phyloP scores from a whole-genome alignment of 2,888 invertebrate genomes.

The Anodontia alba region DNA sequence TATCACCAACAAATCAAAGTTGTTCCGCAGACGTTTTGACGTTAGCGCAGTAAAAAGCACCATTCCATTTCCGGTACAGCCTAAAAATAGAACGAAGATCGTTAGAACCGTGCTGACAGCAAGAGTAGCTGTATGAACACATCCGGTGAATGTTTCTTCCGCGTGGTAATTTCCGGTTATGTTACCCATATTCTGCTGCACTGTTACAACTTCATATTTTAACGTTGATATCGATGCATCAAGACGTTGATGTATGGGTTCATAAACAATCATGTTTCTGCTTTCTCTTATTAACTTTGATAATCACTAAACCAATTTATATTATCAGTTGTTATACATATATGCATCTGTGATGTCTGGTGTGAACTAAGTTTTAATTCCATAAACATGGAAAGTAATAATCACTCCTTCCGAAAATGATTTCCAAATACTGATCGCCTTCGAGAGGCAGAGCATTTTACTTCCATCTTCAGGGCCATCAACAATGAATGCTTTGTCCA shows the following conservation, averaged over 20 bases:
- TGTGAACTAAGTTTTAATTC: no score
- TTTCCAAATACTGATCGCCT: no score
- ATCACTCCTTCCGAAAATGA: no score
- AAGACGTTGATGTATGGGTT: neutral
- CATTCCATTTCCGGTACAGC: conserved; percentile 76
- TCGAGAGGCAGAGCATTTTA: no score
- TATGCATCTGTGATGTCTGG: no score
- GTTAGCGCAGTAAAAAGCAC: conserved; percentile 73
- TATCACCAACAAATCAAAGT: conserved; percentile 72
- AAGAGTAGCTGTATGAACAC: conserved; percentile 77
- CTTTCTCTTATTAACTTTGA: neutral
- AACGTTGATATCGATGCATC: neutral
- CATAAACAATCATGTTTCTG: conserved; percentile 28
- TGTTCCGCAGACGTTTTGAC: conserved; percentile 67
- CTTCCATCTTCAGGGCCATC: no score
- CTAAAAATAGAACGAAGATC: conserved; percentile 75
- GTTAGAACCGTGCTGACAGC: conserved; percentile 77
- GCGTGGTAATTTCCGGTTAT: conserved; percentile 19
- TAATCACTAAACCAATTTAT: no score
- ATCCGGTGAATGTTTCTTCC: conserved; percentile 54
- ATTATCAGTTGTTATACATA: no score
- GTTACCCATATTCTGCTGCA: conserved; percentile 27
- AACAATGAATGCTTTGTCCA: no score
- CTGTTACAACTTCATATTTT: neutral
- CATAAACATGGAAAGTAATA: no score